A percentile compares a stretch with the other conserved stretches of the same genome.
Evolutionary conservation across 2,797 vertebrate genomes (phyloP).

Genomic region (Sparus aurata): DNA sequence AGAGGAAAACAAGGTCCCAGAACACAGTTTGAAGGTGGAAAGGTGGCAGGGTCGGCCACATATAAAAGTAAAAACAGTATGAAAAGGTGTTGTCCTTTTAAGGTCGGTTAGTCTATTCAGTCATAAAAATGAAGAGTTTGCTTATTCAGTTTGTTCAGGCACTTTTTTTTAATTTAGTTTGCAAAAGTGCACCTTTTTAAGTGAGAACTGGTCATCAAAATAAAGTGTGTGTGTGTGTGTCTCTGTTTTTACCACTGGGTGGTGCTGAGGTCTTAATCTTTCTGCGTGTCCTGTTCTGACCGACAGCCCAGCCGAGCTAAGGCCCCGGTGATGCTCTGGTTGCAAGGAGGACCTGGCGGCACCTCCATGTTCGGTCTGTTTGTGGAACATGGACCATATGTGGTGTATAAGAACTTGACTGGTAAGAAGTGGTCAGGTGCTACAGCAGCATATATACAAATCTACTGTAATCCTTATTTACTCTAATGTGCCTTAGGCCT

Average conservation of each 20-base stretch:
- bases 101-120: too few species aligned
- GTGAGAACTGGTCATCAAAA: too few species aligned
- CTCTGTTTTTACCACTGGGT: conserved; percentile 52
- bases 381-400: conserved; percentile 92
- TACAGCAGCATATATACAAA: neutral
- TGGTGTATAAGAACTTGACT: conserved; percentile 88
- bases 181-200: too few species aligned
- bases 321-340: conserved; percentile 91
- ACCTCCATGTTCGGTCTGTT: conserved; percentile 94
- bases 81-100: too few species aligned
- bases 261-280: conserved; percentile 48
- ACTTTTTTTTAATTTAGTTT: too few species aligned
- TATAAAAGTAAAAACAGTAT: too few species aligned
- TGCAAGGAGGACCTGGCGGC: conserved; percentile 91
- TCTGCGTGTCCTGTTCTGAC: neutral
- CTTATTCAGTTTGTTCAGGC: too few species aligned
- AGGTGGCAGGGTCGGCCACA: too few species aligned
- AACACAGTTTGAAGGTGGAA: too few species aligned
- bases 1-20: too few species aligned
- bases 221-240: neutral
- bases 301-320: conserved; percentile 72
- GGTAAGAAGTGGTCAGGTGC: conserved; percentile 71
- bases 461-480: neutral
- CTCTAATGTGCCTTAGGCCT: neutral
- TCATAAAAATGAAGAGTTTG: too few species aligned